These are phyloP conservation scores for Lutjanus argentimaculatus DNA, from an alignment of 2,797 vertebrate genomes.

Conservation along the genomic window DNA sequence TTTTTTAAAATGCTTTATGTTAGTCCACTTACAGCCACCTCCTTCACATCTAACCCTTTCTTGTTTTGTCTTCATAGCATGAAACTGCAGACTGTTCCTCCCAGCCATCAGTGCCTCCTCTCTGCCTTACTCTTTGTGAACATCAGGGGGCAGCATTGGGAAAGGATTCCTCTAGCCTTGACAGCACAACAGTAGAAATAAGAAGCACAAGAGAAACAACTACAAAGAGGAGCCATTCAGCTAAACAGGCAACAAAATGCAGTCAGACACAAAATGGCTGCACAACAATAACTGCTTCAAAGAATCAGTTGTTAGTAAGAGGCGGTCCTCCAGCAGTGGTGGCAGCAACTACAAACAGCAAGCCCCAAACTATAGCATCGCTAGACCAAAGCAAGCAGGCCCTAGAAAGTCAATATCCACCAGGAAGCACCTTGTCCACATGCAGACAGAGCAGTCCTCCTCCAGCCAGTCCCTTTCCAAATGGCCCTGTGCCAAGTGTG, in stretches of 20 bases:
- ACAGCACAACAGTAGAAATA: slow-evolving; percentile 31
- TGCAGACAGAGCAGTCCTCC: neutral
- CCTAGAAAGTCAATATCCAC: neutral
- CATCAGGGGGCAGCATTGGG: slow-evolving; percentile 52
- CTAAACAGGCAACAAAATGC: slow-evolving; percentile 26
- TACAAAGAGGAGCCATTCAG: slow-evolving; percentile 21
- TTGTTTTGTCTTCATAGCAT: slow-evolving; percentile 35
- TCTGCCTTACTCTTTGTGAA: slow-evolving; percentile 72
- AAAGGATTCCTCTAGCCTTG: slow-evolving; percentile 51
- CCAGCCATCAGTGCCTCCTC: slow-evolving; percentile 55
- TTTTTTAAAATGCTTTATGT: neutral
- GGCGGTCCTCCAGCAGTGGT: slow-evolving; percentile 30
- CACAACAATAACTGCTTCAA: neutral
- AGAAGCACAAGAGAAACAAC: slow-evolving; percentile 40
- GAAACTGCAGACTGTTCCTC: slow-evolving; percentile 52
- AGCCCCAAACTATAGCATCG: neutral
- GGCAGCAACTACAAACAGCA: slow-evolving; percentile 3
- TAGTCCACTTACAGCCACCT: neutral
- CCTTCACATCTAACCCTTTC: neutral
- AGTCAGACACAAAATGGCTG: neutral
- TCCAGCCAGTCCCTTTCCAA: neutral
- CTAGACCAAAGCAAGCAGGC: neutral
- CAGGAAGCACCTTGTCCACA: neutral
- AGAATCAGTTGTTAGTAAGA: slow-evolving; percentile 35
- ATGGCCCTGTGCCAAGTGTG: neutral